Evolutionary conservation across 2,888 invertebrate genomes (phyloP), one percentile per base, ranked within the genome.

Genomic region (Amphipyra berbera): DNA sequence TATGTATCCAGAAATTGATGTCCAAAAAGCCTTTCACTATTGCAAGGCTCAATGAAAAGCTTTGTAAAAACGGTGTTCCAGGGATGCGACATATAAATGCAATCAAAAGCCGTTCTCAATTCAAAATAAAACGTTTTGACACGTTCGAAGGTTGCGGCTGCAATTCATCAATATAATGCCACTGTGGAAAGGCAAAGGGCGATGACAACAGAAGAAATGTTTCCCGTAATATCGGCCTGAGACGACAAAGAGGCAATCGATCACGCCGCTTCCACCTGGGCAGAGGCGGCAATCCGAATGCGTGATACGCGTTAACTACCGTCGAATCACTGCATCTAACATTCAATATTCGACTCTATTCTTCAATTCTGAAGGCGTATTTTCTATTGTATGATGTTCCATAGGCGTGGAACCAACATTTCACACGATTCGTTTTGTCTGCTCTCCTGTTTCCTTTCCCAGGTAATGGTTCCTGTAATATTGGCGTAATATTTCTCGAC

Each of bases 221-320:
- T 85, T 80, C 81, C 82, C 81, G 82, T 82, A 87, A 88, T 88
- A 88, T 87, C 81, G 81, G 80, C 81, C 79, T 81, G 72, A 79
- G 81, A 75, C 80, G 88, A 89, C 91, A 90, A 91, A 89, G 88
- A 89, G 87, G 88, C 91, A 92, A 92, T 93, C 92, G 91, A 93
- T 92, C 93, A 91, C 86, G 80, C 55, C 47, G 61, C 60, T 87
- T 88, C 88, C 89, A 92, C 91, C 91, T 91, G 90, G 85, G 85
- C 83, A 85, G 86, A 87, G 84, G 82, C 82, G 85, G 84, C 86
- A 87, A 88, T 88, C 84, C 88, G 81, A 89, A 91, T 85, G 87
- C 90, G 90, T 91, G 91, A 88, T 90, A 90, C 87, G 90, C 87
- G 88, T 89, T 91, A 90, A 91, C 89, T 90, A 89, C 88, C 82